A percentile compares a stretch with the other conserved stretches of the same genome.
phyloP scores from a whole-genome alignment of 2,797 vertebrate species.

The Gadopsis bispinosus region DNA sequence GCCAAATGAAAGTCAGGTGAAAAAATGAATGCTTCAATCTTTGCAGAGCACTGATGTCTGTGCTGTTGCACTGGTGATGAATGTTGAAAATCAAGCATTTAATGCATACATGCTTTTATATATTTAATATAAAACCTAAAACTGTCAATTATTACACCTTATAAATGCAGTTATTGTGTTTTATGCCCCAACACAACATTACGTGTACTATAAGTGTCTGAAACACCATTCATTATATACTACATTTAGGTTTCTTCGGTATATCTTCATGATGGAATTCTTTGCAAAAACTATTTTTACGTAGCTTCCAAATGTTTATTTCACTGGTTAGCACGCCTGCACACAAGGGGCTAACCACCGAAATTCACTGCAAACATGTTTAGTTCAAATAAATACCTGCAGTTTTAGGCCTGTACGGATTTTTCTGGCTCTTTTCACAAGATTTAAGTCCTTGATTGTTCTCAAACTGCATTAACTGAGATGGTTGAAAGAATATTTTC shows the following conservation, averaged over 20 bases:
- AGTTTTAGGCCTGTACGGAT: background rate
- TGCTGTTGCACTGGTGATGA: background rate
- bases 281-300: background rate
- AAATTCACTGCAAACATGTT: background rate
- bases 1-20: background rate
- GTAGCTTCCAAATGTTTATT: background rate
- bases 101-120: background rate
- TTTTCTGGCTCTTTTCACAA: background rate
- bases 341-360: background rate
- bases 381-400: background rate
- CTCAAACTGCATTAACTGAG: background rate
- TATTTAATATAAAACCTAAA: background rate
- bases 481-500: background rate
- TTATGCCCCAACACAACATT: conserved; percentile 1
- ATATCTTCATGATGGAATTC: background rate
- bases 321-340: background rate
- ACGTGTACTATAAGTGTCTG: background rate
- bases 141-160: background rate
- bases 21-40: background rate
- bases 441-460: background rate
- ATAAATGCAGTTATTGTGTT: background rate
- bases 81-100: conserved; percentile 6
- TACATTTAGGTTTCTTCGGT: background rate
- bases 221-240: background rate
- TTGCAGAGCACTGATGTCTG: background rate